Evolutionary conservation across 2,113 vertebrate genomes (phyloP).

Genomic region (Micronycteris hirsuta): DNA sequence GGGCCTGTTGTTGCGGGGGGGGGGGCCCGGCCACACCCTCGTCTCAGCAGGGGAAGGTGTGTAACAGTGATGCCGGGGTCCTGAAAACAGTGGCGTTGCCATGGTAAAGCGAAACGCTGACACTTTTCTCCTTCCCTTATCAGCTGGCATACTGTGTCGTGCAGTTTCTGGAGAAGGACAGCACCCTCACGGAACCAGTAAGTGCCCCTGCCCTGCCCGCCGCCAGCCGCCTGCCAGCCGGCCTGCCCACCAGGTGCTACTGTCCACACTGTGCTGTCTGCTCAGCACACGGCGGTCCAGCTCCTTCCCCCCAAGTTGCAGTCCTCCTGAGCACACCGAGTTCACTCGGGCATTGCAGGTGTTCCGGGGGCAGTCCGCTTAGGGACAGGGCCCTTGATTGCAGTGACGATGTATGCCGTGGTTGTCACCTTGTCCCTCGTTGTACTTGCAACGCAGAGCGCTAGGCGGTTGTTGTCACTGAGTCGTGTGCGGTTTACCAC

Average conservation of each 20-base stretch:
- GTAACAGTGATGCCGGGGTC: accelerated
- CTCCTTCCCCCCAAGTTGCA: accelerated
- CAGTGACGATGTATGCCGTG: too few species aligned
- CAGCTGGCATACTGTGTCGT: constrained; percentile 98
- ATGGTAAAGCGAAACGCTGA: neutral
- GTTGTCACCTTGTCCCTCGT: neutral
- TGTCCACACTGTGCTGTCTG: accelerated
- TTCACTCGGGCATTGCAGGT: accelerated
- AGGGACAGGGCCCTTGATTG: too few species aligned
- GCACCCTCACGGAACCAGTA: constrained; percentile 97
- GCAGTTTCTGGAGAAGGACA: constrained; percentile 98
- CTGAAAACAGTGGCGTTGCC: neutral
- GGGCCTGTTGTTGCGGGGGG: too few species aligned
- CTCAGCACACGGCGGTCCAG: accelerated
- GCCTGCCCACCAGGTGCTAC: neutral
- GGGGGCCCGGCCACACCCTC: too few species aligned
- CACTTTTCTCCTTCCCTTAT: constrained; percentile 43
- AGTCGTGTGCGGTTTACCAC: accelerated
- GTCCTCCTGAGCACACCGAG: accelerated
- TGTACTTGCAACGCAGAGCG: accelerated
- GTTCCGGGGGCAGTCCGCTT: neutral
- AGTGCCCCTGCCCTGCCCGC: constrained; percentile 58
- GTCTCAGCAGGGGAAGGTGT: neutral
- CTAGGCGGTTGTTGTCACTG: accelerated
- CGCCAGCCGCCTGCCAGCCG: neutral